A percentile compares a stretch with the other conserved stretches of the same genome.
Conservation (phyloP, 2,888 invertebrate species). For the Mactromeris polynyma region DNA sequence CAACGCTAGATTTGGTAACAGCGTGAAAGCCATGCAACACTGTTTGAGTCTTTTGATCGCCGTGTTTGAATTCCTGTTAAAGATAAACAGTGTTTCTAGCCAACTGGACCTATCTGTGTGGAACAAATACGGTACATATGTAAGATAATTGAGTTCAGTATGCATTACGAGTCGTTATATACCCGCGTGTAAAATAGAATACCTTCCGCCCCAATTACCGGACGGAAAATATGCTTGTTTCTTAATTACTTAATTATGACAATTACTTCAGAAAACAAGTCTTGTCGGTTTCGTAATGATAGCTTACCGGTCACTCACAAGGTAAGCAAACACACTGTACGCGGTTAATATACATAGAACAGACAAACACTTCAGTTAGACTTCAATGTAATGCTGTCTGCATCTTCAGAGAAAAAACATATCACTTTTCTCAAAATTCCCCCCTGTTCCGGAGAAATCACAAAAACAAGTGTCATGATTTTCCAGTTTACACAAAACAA, state of each 20-base stretch:
- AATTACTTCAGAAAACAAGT: neutral
- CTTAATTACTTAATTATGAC: neutral
- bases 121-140: too few species aligned
- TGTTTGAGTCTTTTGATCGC: too few species aligned
- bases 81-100: too few species aligned
- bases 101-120: too few species aligned
- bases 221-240: neutral
- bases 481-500: neutral
- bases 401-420: neutral
- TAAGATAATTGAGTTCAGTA: too few species aligned
- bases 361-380: neutral
- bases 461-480: constrained; percentile 21
- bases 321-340: neutral
- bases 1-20: too few species aligned
- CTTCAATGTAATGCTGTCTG: neutral
- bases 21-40: too few species aligned
- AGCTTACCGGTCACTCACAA: neutral
- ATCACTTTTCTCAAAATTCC: neutral
- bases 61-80: too few species aligned
- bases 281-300: neutral
- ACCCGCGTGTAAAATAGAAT: too few species aligned
- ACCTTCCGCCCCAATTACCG: neutral
- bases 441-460: neutral
- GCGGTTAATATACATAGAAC: neutral
- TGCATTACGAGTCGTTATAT: too few species aligned